phyloP scores from a whole-genome alignment of 2,888 invertebrate species.

The Oxystoma pomonae region DNA sequence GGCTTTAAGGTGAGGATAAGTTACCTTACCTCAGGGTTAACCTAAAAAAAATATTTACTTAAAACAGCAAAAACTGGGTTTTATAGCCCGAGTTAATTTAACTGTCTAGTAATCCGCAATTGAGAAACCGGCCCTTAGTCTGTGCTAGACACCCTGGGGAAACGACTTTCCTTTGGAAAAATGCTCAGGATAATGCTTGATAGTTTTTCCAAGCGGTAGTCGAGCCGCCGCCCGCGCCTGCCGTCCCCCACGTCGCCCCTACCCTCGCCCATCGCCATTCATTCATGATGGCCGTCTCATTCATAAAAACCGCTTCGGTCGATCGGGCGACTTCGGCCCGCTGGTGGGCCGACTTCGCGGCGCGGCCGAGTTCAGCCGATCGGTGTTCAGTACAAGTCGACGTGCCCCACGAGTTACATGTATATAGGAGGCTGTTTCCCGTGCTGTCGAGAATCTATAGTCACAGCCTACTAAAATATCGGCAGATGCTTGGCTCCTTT shows the following conservation, averaged over 20 bases:
- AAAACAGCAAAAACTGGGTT: no score
- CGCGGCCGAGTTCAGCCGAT: constrained; percentile 36
- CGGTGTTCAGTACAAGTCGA: constrained; percentile 35
- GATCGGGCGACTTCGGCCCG: constrained; percentile 16
- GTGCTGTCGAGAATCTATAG: not conserved
- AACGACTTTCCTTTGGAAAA: no score
- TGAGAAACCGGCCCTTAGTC: no score
- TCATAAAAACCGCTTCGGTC: constrained; percentile 58
- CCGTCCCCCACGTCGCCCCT: not conserved
- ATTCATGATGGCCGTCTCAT: constrained; percentile 71
- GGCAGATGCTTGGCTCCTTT: not conserved
- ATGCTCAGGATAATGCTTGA: no score
- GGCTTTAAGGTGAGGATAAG: no score
- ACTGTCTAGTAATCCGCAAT: no score
- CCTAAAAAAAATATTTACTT: no score
- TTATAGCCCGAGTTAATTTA: no score
- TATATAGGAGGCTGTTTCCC: constrained; percentile 4
- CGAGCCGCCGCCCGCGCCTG: not conserved
- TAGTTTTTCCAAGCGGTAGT: not conserved
- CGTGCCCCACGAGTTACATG: constrained; percentile 24
- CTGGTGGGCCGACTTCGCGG: not conserved
- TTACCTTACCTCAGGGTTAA: no score
- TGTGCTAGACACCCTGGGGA: no score
- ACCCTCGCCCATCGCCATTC: constrained; percentile 45
- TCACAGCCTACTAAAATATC: not conserved